phyloP scores from a whole-genome alignment of 2,113 vertebrate species.

The Pterophyllum scalare region DNA sequence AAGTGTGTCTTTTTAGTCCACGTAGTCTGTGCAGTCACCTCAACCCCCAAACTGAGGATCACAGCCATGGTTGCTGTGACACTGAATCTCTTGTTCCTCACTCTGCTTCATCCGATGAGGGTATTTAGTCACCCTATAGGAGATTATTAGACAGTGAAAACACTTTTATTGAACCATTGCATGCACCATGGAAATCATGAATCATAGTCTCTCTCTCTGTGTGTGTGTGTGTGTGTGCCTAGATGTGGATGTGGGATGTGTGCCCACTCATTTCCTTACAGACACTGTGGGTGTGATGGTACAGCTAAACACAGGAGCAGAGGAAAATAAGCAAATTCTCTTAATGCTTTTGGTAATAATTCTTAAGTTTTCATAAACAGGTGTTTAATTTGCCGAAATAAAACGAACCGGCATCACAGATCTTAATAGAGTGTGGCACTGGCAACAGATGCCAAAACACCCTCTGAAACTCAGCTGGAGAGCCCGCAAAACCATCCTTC shows the following conservation, averaged over 20 bases:
- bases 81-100: neutral
- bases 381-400: slow-evolving; percentile 10
- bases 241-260: neutral
- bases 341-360: neutral
- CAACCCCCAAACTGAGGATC: neutral
- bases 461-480: slow-evolving; percentile 18
- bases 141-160: slow-evolving; percentile 44
- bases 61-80: neutral
- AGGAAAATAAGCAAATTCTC: slow-evolving; percentile 22
- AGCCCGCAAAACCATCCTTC: neutral
- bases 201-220: slow-evolving; percentile 11
- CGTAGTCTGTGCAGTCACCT: neutral
- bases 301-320: neutral
- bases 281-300: neutral
- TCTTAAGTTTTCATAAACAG: neutral
- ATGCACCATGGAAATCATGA: slow-evolving; percentile 53
- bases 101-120: slow-evolving; percentile 14
- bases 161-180: slow-evolving; percentile 38
- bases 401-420: neutral
- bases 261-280: slow-evolving; percentile 27
- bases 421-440: slow-evolving; percentile 28
- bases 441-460: slow-evolving; percentile 39
- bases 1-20: neutral
- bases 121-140: slow-evolving; percentile 17
- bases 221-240: neutral